Base-by-base conservation (phyloP, 2,888 invertebrate species). In the Lasius platythorax region DNA sequence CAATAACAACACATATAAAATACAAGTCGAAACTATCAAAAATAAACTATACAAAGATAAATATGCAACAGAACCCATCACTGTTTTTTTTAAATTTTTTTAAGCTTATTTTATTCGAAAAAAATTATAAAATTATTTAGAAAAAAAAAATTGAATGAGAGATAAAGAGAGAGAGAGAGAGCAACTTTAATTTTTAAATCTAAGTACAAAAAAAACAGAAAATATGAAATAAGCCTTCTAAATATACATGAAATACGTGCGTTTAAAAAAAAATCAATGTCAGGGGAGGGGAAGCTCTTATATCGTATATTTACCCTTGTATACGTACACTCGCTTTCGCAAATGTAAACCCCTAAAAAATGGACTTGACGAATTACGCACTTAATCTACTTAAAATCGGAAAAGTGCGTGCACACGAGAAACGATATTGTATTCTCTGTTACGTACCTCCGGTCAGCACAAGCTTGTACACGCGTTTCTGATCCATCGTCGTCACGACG, bases 391-490 rank as follows among this genome's bases (percentile, higher is more conserved):
- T 30, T 18, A 18, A 9, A 46, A 53, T 56, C 12, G 3, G 0
- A 33, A 12, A 9, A n/a, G n/a, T 23, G 15, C 37, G 23, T 40
- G 28, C n/a, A 64, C 46, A 37, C n/a, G 33, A 9, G 11, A 43
- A 11, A n/a, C 11, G 18, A 28, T 30, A 9, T 18, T n/a, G 64
- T 23, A 67, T 4, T 53, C 8, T 30, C 12, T 3, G 30, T 74
- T 68, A 95, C 97, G 96, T 96, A 98, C 98, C 98, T 96, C 98
- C 98, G 91, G 98, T 98, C 90, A 98, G 96, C 90, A 98, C 98
- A 92, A 98, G 96, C 96, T 97, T 98, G 96, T 98, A 98, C 91
- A 98, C 96, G 91, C 97, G 97, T 95, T 97, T 97, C 93, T 96
- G 96, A 92, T 95, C 95, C 95, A 95, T 95, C 68, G 85, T 91